phyloP scores from a whole-genome alignment of 2,888 invertebrate species.

The Stenodera caucasica region DNA sequence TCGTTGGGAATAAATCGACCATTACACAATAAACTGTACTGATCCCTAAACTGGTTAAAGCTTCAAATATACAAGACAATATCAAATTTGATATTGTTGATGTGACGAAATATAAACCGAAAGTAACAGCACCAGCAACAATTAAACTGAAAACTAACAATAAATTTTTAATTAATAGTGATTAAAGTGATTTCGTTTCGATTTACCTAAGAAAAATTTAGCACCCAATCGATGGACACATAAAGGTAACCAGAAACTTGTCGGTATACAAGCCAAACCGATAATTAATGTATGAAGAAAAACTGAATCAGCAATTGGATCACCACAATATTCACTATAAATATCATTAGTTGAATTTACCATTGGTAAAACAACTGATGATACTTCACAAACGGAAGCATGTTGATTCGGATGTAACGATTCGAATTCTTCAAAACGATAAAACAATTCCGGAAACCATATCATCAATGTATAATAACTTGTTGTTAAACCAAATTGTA shows the following conservation, averaged over 20 bases:
- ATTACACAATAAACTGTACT: slow-evolving; percentile 80
- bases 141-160: slow-evolving; percentile 73
- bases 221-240: slow-evolving; percentile 79
- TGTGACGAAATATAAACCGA: slow-evolving; percentile 74
- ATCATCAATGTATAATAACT: slow-evolving; percentile 91
- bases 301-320: slow-evolving; percentile 67
- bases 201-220: slow-evolving; percentile 76
- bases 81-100: slow-evolving; percentile 72
- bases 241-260: slow-evolving; percentile 76
- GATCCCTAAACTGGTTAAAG: slow-evolving; percentile 76
- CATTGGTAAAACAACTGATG: slow-evolving; percentile 62
- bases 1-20: slow-evolving; percentile 81
- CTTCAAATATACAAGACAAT: slow-evolving; percentile 78
- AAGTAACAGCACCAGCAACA: slow-evolving; percentile 71
- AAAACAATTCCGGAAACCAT: slow-evolving; percentile 90
- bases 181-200: too few relatives aligned
- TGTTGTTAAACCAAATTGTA: slow-evolving; percentile 81
- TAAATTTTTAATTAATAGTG: too few relatives aligned
- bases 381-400: slow-evolving; percentile 78
- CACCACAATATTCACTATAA: slow-evolving; percentile 64
- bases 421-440: slow-evolving; percentile 79
- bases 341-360: slow-evolving; percentile 44
- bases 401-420: slow-evolving; percentile 65
- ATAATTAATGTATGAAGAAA: slow-evolving; percentile 78
- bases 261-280: slow-evolving; percentile 78